phyloP scores from a whole-genome alignment of 2,888 invertebrate species.

The Drosophila kokeensis region DNA sequence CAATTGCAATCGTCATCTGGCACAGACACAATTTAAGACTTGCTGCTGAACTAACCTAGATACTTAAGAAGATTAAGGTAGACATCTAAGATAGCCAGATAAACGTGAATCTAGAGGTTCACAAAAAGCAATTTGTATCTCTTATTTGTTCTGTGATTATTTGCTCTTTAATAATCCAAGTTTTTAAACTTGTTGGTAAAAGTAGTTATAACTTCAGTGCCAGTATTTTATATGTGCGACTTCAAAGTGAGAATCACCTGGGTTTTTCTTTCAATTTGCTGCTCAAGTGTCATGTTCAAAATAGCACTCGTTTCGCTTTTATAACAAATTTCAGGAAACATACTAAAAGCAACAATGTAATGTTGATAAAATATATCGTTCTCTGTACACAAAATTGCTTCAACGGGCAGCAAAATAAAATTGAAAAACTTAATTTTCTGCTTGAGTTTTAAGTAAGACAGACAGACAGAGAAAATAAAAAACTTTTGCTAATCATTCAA shows the following conservation, averaged over 20 bases:
- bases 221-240: background rate
- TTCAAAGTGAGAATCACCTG: constrained; percentile 27
- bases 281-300: constrained; percentile 13
- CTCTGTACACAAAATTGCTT: constrained; percentile 10
- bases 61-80: background rate
- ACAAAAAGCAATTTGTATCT: background rate
- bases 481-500: constrained; percentile 74
- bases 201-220: background rate
- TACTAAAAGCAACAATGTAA: background rate
- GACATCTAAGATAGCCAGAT: background rate
- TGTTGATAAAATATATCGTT: constrained; percentile 5
- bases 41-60: background rate
- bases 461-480: constrained; percentile 57
- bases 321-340: background rate
- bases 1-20: background rate
- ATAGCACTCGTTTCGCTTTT: background rate
- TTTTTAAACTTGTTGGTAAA: background rate
- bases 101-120: background rate
- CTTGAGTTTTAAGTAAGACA: constrained; percentile 50
- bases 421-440: constrained; percentile 55
- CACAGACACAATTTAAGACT: background rate
- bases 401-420: constrained; percentile 9
- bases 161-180: constrained; percentile 1
- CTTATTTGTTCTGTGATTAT: background rate
- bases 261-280: constrained; percentile 20